Evolutionary conservation across 2,113 vertebrate species (phyloP), one percentile per base, ranked within the genome.

Genomic region (Brachypteracias leptosomus): DNA sequence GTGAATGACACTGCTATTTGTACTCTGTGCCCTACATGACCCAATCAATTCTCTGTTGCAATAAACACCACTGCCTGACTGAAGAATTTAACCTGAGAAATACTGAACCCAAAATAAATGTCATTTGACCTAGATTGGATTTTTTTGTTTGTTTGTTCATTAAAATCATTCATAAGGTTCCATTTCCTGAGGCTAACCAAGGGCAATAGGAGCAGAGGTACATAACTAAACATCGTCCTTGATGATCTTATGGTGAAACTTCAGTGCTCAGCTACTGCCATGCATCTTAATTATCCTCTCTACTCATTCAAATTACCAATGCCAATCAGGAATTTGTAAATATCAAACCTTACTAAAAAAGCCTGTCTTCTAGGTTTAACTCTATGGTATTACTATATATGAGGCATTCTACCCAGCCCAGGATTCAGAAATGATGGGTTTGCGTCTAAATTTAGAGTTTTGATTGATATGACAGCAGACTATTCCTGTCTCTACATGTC

Each of bases 1-100:
- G 93, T 97, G 97, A 98, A 96, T 97, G 97, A 97, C 95, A 97
- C 92, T 88, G 90, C 75, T 97, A 96, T 98, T 98, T 98, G 96
- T 97, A 96, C 91, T 96, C 61, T 47, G 71, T 96, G 96, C 95
- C 97, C 96, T 96, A 97, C 96, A 97, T 94, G 95, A 97, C 96
- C 96, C 91, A 96, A 96, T 97, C 96, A 96, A 97, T 97, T 97
- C 95, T 67, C 31, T 86, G 63, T 81, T 93, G 92, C 85, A 96
- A 97, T 97, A 97, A 97, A 96, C 89, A 95, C 85, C 61, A 72
- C 70, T 72, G 96, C 89, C 87, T 93, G 93, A 93, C 96, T 96
- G 88, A 96, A 93, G 96, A 95, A 96, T 82, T 96, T 96, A 97
- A 96, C 96, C 96, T 93, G 89, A 95, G 93, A 96, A 97, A 97